These are phyloP conservation scores for Amblyraja radiata DNA, from an alignment of 2,797 vertebrate genomes.

Conservation along the genomic window DNA sequence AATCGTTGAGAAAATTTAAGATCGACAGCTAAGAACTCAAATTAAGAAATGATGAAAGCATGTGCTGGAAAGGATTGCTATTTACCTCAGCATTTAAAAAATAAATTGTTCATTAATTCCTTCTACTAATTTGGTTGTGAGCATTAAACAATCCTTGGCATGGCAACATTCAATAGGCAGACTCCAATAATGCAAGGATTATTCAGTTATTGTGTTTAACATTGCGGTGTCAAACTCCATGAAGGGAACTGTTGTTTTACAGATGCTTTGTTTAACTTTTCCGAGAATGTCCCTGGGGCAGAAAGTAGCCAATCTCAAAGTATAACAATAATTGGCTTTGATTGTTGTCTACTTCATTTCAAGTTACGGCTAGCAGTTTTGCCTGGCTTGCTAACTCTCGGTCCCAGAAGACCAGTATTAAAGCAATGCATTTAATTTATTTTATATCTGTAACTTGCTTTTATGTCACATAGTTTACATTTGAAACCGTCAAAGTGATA, in stretches of 20 bases:
- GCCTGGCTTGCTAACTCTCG: neutral
- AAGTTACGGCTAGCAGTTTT: neutral
- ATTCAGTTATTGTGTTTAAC: neutral
- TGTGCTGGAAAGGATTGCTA: neutral
- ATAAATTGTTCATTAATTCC: no score
- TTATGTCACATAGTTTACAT: neutral
- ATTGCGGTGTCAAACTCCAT: neutral
- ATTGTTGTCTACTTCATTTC: neutral
- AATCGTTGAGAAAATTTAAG: neutral
- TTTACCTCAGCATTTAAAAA: no score
- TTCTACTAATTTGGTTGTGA: neutral
- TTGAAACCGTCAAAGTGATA: constrained; percentile 7
- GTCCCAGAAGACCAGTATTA: neutral
- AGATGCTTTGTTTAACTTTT: neutral
- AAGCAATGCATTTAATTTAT: neutral
- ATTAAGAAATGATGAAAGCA: neutral
- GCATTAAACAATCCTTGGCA: neutral
- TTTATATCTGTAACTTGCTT: neutral
- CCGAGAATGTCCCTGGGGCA: neutral
- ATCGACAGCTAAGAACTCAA: neutral
- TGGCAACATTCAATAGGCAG: no score
- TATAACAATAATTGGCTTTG: constrained; percentile 22
- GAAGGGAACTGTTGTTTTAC: neutral
- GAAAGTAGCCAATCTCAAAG: constrained; percentile 12
- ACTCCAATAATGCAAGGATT: neutral